These are phyloP conservation scores for Desoria tigrina DNA, from an alignment of 2,888 invertebrate species.

Conservation along the genomic window DNA sequence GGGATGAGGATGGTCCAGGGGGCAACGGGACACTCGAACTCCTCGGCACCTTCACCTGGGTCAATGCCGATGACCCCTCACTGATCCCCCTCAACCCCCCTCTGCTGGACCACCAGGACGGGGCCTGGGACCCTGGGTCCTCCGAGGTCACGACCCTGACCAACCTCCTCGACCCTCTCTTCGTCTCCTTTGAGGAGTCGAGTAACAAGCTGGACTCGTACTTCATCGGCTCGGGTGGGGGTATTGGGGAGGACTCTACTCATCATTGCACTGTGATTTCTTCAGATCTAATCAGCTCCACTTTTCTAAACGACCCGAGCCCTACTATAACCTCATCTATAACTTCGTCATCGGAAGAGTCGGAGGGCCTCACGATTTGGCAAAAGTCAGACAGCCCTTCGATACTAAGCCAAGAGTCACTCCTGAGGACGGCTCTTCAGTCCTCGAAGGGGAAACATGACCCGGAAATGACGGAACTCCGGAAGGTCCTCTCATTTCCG, in stretches of 20 bases:
- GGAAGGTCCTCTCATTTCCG: slow-evolving; percentile 52
- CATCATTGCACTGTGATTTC: slow-evolving; percentile 30
- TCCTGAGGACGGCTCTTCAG: slow-evolving; percentile 49
- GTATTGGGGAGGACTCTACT: neutral
- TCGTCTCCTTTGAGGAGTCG: slow-evolving; percentile 50
- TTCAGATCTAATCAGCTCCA: slow-evolving; percentile 40
- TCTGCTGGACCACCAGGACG: slow-evolving; percentile 11
- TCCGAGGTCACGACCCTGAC: slow-evolving; percentile 52
- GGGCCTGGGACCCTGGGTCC: neutral
- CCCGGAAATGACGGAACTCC: slow-evolving; percentile 50
- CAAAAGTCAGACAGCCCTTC: slow-evolving; percentile 31
- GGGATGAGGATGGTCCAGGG: slow-evolving; percentile 26
- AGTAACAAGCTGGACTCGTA: slow-evolving; percentile 38
- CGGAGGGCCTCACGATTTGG: slow-evolving; percentile 43
- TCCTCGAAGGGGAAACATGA: slow-evolving; percentile 40
- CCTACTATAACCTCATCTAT: slow-evolving; percentile 40
- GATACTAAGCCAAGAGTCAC: slow-evolving; percentile 46
- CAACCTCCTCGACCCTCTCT: slow-evolving; percentile 52
- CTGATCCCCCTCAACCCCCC: slow-evolving; percentile 30
- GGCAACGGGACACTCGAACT: slow-evolving; percentile 43
- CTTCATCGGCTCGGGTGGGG: too few relatives aligned
- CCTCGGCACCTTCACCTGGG: slow-evolving; percentile 48
- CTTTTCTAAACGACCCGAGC: slow-evolving; percentile 47
- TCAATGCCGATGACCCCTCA: slow-evolving; percentile 25
- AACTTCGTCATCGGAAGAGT: too few relatives aligned